Evolutionary conservation across 2,888 invertebrate species (phyloP).

Genomic region (Nemoura dubitans): DNA sequence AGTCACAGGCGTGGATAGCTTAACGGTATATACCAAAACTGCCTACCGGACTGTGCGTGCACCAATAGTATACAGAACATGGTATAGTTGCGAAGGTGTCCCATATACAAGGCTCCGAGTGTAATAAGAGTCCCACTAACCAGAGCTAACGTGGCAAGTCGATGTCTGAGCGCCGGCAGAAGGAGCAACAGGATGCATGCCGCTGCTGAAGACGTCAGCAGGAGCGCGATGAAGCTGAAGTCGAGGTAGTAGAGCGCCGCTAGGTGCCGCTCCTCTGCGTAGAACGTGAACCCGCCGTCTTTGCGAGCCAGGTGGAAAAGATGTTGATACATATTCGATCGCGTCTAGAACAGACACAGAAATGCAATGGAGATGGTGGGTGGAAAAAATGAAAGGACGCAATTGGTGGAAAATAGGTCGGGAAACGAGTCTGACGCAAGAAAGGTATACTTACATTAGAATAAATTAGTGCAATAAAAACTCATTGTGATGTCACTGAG

Average conservation of each 20-base stretch:
- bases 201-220: slow-evolving; percentile 36
- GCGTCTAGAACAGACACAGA: neutral
- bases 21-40: no score
- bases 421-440: neutral
- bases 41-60: no score
- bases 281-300: slow-evolving; percentile 45
- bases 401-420: neutral
- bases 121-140: slow-evolving; percentile 15
- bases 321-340: slow-evolving; percentile 42
- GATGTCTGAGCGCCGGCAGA: slow-evolving; percentile 42
- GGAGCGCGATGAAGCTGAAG: slow-evolving; percentile 44
- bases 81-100: no score
- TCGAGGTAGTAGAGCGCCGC: slow-evolving; percentile 46
- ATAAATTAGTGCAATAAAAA: neutral
- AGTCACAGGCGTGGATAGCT: no score
- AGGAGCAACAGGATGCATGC: slow-evolving; percentile 42
- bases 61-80: no score
- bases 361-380: neutral
- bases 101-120: no score
- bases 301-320: slow-evolving; percentile 42
- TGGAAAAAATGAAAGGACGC: neutral
- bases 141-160: slow-evolving; percentile 37
- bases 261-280: slow-evolving; percentile 36
- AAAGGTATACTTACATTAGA: neutral
- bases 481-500: neutral